Conservation (phyloP, 2,113 vertebrate species). For the Onychostoma macrolepis region DNA sequence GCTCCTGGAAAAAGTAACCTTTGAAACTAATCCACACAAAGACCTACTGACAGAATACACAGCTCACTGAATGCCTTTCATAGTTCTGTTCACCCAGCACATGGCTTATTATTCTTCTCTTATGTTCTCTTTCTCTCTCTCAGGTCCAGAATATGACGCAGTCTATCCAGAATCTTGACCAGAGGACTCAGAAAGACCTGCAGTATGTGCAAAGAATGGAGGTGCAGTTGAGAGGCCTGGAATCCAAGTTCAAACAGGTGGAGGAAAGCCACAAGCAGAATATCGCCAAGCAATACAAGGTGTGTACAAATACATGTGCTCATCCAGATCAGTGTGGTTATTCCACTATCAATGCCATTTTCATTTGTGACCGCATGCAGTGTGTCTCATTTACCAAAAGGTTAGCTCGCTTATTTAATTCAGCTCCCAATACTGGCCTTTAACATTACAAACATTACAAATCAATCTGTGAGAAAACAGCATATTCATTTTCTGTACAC, state of each 20-base stretch:
- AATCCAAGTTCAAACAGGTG: conserved; percentile 92
- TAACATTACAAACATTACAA: conserved; percentile 19
- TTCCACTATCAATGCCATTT: conserved; percentile 22
- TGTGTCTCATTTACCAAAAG: conserved; percentile 25
- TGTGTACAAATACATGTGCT: conserved; percentile 58
- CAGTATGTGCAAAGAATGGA: conserved; percentile 98
- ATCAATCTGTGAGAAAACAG: neutral
- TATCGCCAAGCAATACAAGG: conserved; percentile 95
- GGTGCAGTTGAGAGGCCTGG: conserved; percentile 89
- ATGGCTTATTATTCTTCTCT: neutral
- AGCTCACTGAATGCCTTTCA: neutral
- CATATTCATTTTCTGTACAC: neutral
- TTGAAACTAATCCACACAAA: conserved; percentile 24
- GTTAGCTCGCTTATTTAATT: neutral
- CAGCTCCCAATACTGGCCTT: neutral
- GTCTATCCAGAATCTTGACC: conserved; percentile 93
- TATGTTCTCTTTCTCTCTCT: conserved; percentile 18
- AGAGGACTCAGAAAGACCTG: conserved; percentile 91
- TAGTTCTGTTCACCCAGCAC: neutral
- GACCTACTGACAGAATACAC: neutral
- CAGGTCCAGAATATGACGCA: conserved; percentile 99
- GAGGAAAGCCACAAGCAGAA: conserved; percentile 93
- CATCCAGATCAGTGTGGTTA: neutral
- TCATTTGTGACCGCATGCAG: neutral
- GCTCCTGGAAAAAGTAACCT: conserved; percentile 92